Evolutionary conservation across 37 sponge, comb jelly and placozoan genomes (phyloP).

Genomic region (Dysidea cf. avara): DNA sequence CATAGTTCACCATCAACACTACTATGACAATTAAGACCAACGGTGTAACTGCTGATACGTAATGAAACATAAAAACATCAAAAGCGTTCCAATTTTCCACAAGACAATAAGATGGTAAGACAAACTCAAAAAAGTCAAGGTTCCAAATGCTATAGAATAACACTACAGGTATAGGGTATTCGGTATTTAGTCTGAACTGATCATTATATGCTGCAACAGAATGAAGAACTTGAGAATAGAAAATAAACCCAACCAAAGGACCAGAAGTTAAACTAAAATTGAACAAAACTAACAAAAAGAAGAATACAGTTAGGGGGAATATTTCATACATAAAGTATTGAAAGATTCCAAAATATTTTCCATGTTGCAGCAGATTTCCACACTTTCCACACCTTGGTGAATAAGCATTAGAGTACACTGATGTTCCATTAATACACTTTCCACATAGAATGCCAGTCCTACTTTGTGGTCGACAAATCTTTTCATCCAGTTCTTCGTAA

Average conservation of each 20-base stretch:
- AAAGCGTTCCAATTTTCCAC: neutral
- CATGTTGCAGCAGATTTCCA: neutral
- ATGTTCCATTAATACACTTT: neutral
- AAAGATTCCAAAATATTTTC: no score
- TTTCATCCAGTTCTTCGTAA: neutral
- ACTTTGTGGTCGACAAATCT: neutral
- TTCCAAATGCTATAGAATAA: slow-evolving; percentile 13
- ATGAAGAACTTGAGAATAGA: slow-evolving; percentile 1
- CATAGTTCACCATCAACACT: no score
- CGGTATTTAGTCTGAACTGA: no score
- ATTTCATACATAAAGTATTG: neutral
- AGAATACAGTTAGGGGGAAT: neutral
- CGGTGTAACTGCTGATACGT: slow-evolving; percentile 4
- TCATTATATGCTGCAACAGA: no score
- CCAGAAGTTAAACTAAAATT: slow-evolving; percentile 10
- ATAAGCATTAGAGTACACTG: neutral
- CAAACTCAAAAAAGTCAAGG: neutral
- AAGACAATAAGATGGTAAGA: neutral
- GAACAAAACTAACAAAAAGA: neutral
- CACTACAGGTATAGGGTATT: neutral
- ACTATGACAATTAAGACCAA: slow-evolving; percentile 2
- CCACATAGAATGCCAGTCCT: slow-evolving; percentile 7
- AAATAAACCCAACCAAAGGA: neutral
- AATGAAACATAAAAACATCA: slow-evolving; percentile 5
- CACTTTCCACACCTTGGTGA: neutral